Evolutionary conservation across 2,797 vertebrate genomes (phyloP).

Genomic region (Arnoldichthys spilopterus): DNA sequence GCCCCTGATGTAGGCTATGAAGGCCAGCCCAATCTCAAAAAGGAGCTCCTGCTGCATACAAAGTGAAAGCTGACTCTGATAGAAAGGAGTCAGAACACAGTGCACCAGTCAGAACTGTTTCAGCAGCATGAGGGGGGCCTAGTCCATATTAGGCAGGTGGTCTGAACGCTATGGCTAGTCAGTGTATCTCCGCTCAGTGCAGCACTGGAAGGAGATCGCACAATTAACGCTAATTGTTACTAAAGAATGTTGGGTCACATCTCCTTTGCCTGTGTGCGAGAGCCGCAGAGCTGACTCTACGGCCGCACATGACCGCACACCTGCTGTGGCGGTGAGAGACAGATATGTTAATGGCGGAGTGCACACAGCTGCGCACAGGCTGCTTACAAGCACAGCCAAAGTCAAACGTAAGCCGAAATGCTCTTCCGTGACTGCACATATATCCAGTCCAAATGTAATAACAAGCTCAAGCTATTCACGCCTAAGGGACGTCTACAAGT

Average conservation of each 20-base stretch:
- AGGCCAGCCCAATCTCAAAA: no score
- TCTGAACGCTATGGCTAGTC: no score
- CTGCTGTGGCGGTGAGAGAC: conserved; percentile 54
- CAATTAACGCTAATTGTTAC: conserved; percentile 48
- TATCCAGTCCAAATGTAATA: conserved; percentile 46
- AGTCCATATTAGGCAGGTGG: no score
- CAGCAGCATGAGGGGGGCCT: no score
- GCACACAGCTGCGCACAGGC: conserved; percentile 53
- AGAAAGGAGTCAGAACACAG: no score
- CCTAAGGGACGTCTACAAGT: conserved; percentile 32
- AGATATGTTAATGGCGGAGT: conserved; percentile 55
- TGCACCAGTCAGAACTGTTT: no score
- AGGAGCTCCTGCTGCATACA: no score
- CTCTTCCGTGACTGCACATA: conserved; percentile 47
- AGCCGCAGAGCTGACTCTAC: conserved; percentile 45
- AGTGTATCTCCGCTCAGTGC: neutral
- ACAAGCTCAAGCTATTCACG: conserved; percentile 48
- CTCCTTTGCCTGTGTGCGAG: conserved; percentile 34
- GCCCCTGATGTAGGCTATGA: no score
- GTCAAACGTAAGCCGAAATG: conserved; percentile 50
- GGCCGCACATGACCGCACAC: conserved; percentile 54
- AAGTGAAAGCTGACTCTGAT: no score
- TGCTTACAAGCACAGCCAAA: conserved; percentile 53
- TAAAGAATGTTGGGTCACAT: conserved; percentile 36
- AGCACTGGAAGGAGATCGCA: conserved; percentile 41